phyloP scores from a whole-genome alignment of 1,140 invertebrate genomes.

The Papilio polyxenes region DNA sequence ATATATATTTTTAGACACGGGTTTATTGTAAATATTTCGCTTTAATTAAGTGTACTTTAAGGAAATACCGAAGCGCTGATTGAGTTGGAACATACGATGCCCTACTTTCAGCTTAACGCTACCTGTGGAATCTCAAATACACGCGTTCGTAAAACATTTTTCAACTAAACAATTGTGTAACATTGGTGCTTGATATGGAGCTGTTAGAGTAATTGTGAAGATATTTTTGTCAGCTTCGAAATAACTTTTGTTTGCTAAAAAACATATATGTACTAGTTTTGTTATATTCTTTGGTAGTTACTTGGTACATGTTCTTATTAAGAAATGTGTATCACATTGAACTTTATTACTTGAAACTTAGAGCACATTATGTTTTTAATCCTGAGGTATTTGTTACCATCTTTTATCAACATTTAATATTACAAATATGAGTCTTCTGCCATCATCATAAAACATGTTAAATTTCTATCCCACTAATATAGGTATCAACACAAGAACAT shows the following conservation, averaged over 20 bases:
- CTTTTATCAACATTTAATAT: too few species aligned
- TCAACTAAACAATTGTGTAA: slow-evolving; percentile 9
- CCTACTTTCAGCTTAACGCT: background rate
- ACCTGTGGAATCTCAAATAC: background rate
- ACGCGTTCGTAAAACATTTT: background rate
- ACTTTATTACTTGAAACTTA: too few species aligned
- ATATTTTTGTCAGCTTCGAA: background rate
- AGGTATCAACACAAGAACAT: background rate
- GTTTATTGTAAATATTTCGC: background rate
- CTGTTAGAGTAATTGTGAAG: background rate
- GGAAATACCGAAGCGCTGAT: background rate
- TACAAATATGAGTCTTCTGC: too few species aligned
- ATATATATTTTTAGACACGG: too few species aligned
- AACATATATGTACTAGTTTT: background rate
- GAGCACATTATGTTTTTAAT: background rate
- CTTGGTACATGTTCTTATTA: background rate
- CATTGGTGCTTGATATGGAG: background rate
- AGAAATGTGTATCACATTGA: background rate
- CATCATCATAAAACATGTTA: background rate
- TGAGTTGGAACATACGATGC: slow-evolving; percentile 14
- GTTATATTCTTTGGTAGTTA: background rate
- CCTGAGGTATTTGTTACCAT: background rate
- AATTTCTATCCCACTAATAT: background rate
- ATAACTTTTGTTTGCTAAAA: background rate
- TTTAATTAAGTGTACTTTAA: background rate